Evolutionary conservation across 2,113 vertebrate species (phyloP).

Genomic region (Thymallus thymallus): DNA sequence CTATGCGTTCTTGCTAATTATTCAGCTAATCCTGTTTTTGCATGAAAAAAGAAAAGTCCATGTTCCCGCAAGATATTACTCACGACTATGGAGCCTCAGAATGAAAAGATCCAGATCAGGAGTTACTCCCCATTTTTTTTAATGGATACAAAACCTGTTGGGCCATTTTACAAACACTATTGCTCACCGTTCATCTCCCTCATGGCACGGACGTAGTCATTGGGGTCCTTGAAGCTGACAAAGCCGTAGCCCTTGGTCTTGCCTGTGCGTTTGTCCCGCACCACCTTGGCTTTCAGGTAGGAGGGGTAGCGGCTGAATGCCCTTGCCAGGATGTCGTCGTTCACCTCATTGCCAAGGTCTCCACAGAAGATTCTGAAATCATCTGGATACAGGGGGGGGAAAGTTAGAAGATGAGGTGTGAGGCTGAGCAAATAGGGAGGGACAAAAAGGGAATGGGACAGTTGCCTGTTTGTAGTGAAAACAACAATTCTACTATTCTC

Average conservation of each 20-base stretch:
- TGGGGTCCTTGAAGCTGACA: constrained; percentile 93
- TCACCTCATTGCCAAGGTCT: constrained; percentile 91
- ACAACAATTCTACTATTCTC: too few species aligned
- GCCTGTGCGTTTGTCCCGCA: constrained; percentile 89
- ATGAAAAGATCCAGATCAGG: too few species aligned
- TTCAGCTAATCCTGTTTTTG: too few species aligned
- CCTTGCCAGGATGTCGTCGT: constrained; percentile 88
- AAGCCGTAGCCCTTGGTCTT: constrained; percentile 95
- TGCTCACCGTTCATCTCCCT: constrained; percentile 90
- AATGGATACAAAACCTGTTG: too few species aligned
- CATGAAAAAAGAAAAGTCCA: too few species aligned
- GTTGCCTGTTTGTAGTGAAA: background rate
- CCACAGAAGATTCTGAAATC: constrained; percentile 95
- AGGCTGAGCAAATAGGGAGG: background rate
- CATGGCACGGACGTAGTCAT: constrained; percentile 91
- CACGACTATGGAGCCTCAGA: too few species aligned
- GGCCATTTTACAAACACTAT: too few species aligned
- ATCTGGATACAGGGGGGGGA: constrained; percentile 64
- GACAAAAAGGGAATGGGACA: background rate
- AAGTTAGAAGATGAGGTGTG: background rate
- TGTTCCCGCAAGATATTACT: too few species aligned
- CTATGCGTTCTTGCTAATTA: too few species aligned
- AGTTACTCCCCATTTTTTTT: too few species aligned
- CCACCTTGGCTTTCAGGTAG: constrained; percentile 91
- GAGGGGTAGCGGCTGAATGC: constrained; percentile 91